Base-by-base conservation (phyloP, 2,888 invertebrate species). In the Drosophila hawaiiensis region DNA sequence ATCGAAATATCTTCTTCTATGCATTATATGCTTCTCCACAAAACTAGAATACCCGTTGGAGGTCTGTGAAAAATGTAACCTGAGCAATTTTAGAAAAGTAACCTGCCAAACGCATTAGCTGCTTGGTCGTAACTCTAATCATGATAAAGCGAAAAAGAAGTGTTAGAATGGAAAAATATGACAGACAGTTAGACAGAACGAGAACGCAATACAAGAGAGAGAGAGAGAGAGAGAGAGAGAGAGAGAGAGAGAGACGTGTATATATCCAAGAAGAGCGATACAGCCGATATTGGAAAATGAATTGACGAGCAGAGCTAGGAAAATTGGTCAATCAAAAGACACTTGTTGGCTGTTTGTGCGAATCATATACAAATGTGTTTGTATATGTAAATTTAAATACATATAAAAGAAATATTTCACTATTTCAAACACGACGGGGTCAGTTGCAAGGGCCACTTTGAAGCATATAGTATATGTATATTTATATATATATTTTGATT, bases 261-360 rank as follows among this genome's bases (percentile, higher is more conserved):
- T 31, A 35, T 53, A 16, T 37, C 16, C 19, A 53, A 58, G 37
- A 33, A 31, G 39, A 33, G 47, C 65, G 58, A 61, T 62, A 66
- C 65, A 76, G 66, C 53, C 19, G 54, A 69, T 77, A 74, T 82
- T 80, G 80, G 69, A 68, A 76, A 76, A 72, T 64, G 78, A 68
- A 73, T 82, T 80, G 73, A 59, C 59, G 60, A 14, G 35, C 28
- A n/a, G n/a, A 56, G 52, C 72, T 59, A 28, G 59, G 73, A 65
- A 89, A 89, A 87, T 87, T 89, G 89, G 84, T 77, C 87, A 89
- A 89, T 89, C 87, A 83, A 83, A 75, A 76, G 83, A 74, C 80
- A 87, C 87, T 84, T 86, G 89, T 89, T 76, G 78, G 60, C 76
- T 76, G 72, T 76, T 84, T 85, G 80, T 70, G 33, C 29, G 16